Evolutionary conservation across 2,888 invertebrate genomes (phyloP).

Genomic region (Trilocha varians): DNA sequence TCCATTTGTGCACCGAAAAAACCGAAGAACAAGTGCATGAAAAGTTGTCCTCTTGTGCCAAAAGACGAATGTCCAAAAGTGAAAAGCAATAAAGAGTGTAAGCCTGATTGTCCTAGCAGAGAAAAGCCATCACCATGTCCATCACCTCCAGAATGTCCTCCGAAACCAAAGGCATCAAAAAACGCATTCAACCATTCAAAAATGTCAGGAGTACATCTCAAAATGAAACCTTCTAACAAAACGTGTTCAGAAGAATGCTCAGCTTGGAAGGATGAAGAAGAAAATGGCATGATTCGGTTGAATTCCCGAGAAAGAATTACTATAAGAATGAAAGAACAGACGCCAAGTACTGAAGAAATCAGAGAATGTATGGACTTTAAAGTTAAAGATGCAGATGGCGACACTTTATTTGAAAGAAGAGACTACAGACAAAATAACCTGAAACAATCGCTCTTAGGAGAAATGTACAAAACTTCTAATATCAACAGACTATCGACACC

Average conservation of each 20-base stretch:
- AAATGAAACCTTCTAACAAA: constrained; percentile 25
- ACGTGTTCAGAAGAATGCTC: constrained; percentile 20
- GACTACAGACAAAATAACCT: constrained; percentile 25
- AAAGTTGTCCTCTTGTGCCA: background rate
- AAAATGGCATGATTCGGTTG: constrained; percentile 18
- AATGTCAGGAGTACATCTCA: constrained; percentile 28
- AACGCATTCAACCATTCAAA: constrained; percentile 9
- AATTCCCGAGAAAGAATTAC: constrained; percentile 32
- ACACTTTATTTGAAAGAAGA: constrained; percentile 40
- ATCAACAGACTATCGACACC: constrained; percentile 30
- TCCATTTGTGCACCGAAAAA: background rate
- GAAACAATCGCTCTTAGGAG: constrained; percentile 22
- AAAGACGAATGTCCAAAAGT: constrained; percentile 1
- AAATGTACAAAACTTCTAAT: constrained; percentile 33
- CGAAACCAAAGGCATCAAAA: constrained; percentile 7
- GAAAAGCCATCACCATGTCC: constrained; percentile 3
- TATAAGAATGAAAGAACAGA: constrained; percentile 28
- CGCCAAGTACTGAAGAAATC: constrained; percentile 37
- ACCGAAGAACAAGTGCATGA: background rate
- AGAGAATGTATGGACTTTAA: constrained; percentile 34
- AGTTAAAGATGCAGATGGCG: constrained; percentile 41
- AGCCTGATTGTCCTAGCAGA: constrained; percentile 16
- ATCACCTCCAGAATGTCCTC: constrained; percentile 2
- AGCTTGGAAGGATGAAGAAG: constrained; percentile 8
- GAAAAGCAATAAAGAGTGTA: constrained; percentile 13